Conservation (phyloP, 2,797 vertebrate species). For the Acanthurus leucopareius region DNA sequence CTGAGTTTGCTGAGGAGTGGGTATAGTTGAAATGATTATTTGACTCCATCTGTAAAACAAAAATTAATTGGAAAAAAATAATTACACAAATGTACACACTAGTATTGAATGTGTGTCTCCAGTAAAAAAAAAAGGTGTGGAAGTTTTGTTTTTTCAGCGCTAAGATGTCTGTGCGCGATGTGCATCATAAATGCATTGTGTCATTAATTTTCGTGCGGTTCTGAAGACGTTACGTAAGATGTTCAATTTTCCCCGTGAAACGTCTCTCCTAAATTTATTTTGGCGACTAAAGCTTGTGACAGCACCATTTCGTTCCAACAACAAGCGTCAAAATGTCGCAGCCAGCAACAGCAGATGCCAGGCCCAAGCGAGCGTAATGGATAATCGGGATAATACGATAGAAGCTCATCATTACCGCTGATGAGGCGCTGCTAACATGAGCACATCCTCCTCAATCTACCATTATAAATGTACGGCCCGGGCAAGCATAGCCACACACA, state of each 20-base stretch:
- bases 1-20: slow-evolving; percentile 95
- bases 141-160: not conserved
- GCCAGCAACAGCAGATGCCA: slow-evolving; percentile 68
- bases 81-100: not conserved
- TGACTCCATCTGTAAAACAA: slow-evolving; percentile 91
- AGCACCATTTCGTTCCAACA: slow-evolving; percentile 69
- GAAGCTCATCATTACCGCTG: slow-evolving; percentile 71
- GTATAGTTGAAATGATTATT: slow-evolving; percentile 96
- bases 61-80: not conserved
- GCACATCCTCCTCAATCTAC: slow-evolving; percentile 45
- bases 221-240: slow-evolving; percentile 8
- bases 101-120: not conserved
- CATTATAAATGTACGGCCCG: slow-evolving; percentile 36
- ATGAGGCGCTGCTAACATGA: slow-evolving; percentile 69
- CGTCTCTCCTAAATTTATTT: slow-evolving; percentile 13
- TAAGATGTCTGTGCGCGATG: not conserved
- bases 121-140: not conserved
- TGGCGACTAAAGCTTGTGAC: slow-evolving; percentile 48
- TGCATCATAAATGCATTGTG: slow-evolving; percentile 17
- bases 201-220: slow-evolving; percentile 23
- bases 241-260: slow-evolving; percentile 13
- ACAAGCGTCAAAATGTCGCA: slow-evolving; percentile 82
- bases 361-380: slow-evolving; percentile 72
- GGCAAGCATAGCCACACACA: slow-evolving; percentile 14
- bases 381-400: slow-evolving; percentile 63